Evolutionary conservation across 2,888 invertebrate genomes (phyloP), one percentile per base, ranked within the genome.

Genomic region (Carpatolechia fugitivella): DNA sequence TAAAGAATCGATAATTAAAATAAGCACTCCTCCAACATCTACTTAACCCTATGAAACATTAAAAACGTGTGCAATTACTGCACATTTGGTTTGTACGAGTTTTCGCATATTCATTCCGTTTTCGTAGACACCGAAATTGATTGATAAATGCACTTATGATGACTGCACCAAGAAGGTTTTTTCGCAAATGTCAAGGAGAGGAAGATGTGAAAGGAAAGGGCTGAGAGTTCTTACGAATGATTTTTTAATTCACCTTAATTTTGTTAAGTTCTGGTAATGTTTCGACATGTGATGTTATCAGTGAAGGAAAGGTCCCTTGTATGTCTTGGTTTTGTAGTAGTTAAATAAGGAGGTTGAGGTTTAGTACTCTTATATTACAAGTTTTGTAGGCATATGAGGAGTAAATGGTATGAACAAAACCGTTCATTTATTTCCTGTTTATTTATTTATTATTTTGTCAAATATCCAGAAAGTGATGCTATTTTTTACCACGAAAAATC

Each of bases 171-270:
- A 55, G 56, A 59, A 60, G 60, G 57, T 46, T 52, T 56, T 56
- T 60, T 57, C 59, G 56, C 56, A 59, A 65, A 66, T 64, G 67
- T 62, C 66, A 70, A 66, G 65, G 66, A 30, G 38, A 40, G 30
- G 54, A 61, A 65, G 61, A 60, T 51, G 30, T 40, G 30, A 48
- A 55, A 40, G 16, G 52, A 54, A 53, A 57, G 44, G 50, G 48
- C 33, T 41, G 13, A 44, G 44, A 44, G 44, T 44, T 13, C 10
- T 49, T 30, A 40, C 53, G 44, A 33, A 53, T 51, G 16, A 44
- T 33, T 52, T 14, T 46, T 30, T 47, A 46, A 46, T 46, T 46
- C 44, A n/a, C 44, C 14, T 47, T 47, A 48, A 49, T 49, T 49
- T 49, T 30, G 35, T 49, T 49, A 31, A 49, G 16, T 48, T 44